A percentile compares a stretch with the other conserved stretches of the same genome.
Evolutionary conservation across 92 coral and sea anemone species (phyloP).

Genomic region (Montipora capitata): DNA sequence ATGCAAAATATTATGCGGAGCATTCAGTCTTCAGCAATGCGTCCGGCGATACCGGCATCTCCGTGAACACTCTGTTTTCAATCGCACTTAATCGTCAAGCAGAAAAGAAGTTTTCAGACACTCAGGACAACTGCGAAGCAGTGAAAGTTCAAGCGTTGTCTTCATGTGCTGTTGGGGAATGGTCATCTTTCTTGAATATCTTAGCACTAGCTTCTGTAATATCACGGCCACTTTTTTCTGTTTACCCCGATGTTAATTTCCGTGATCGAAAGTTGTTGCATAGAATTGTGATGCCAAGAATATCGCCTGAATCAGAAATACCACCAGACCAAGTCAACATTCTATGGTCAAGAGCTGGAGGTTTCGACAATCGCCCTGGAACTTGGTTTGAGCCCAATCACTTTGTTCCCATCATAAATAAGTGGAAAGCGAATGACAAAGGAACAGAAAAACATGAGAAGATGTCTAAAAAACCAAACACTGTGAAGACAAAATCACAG

Average conservation of each 20-base stretch:
- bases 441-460: no score
- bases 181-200: conserved; percentile 32
- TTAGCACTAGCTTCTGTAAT: conserved; percentile 34
- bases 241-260: conserved; percentile 34
- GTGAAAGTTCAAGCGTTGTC: neutral
- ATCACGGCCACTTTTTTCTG: conserved; percentile 20
- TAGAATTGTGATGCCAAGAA: conserved; percentile 10
- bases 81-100: conserved; percentile 34
- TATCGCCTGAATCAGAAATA: neutral
- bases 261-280: neutral
- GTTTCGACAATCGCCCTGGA: conserved; percentile 41
- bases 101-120: neutral
- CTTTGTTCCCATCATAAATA: neutral
- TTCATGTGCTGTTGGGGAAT: neutral
- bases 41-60: neutral
- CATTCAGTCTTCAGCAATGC: conserved; percentile 20
- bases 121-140: no score
- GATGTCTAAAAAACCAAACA: no score
- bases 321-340: neutral
- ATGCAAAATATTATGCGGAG: conserved; percentile 45
- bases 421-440: neutral
- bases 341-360: conserved; percentile 42
- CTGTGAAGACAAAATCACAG: no score
- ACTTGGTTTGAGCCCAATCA: conserved; percentile 25
- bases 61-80: conserved; percentile 38